These are phyloP conservation scores for Paraplagusia blochii DNA, from an alignment of 2,113 vertebrate genomes.

Conservation along the genomic window DNA sequence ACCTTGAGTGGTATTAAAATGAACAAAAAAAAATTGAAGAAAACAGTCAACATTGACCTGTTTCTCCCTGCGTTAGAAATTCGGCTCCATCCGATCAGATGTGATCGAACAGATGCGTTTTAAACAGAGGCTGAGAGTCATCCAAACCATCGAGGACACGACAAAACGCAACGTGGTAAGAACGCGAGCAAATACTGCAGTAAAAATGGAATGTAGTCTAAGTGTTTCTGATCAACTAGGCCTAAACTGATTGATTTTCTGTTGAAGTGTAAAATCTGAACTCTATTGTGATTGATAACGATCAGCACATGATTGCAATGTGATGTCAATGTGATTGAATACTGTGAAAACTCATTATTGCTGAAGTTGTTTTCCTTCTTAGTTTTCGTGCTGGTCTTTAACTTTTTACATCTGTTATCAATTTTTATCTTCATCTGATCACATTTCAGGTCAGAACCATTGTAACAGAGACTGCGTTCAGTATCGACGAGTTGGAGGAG, in stretches of 20 bases:
- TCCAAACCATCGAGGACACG: slow-evolving; percentile 95
- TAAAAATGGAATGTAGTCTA: background rate
- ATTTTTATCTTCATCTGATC: slow-evolving; percentile 6
- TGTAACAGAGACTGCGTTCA: slow-evolving; percentile 93
- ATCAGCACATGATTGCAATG: too few relatives aligned
- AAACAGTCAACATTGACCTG: too few relatives aligned
- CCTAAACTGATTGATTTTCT: too few relatives aligned
- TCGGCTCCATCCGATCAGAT: slow-evolving; percentile 92
- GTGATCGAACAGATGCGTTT: slow-evolving; percentile 98
- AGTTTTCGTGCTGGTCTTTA: background rate
- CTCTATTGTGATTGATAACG: too few relatives aligned
- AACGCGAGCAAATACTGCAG: background rate
- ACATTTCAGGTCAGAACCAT: slow-evolving; percentile 88
- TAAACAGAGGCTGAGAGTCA: slow-evolving; percentile 95
- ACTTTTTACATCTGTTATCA: background rate
- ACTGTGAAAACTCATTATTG: too few relatives aligned
- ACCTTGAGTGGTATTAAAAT: too few relatives aligned
- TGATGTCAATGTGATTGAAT: too few relatives aligned
- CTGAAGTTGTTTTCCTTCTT: too few relatives aligned
- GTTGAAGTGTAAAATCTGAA: too few relatives aligned
- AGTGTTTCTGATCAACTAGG: too few relatives aligned
- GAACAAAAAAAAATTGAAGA: too few relatives aligned
- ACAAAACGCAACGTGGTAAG: slow-evolving; percentile 97
- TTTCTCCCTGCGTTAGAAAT: slow-evolving; percentile 80
- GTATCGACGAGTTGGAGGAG: slow-evolving; percentile 91